These are phyloP conservation scores for Timema cristinae DNA, from an alignment of 2,888 invertebrate genomes.

Conservation along the genomic window DNA sequence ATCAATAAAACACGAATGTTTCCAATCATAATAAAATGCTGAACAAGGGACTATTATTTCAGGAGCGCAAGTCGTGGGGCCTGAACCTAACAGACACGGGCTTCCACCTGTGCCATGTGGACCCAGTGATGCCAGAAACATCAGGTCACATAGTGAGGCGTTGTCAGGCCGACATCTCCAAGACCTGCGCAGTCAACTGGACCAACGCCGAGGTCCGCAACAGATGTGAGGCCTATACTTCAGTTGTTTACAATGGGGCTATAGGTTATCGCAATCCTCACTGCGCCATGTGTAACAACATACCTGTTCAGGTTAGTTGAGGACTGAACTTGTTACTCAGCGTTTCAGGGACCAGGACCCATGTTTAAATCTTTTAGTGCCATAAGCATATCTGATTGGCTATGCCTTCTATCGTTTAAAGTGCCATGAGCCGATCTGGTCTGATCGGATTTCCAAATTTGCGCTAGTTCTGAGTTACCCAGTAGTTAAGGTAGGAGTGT, in stretches of 20 bases:
- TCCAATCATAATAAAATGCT: too few species aligned
- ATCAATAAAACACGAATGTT: too few species aligned
- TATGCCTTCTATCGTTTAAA: too few species aligned
- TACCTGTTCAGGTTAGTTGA: constrained; percentile 37
- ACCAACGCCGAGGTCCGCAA: constrained; percentile 41
- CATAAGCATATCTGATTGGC: too few species aligned
- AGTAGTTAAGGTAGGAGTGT: too few species aligned
- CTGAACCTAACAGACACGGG: constrained; percentile 10
- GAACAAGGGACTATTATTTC: not conserved
- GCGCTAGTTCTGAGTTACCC: too few species aligned
- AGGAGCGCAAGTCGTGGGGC: constrained; percentile 21
- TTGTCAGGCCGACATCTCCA: constrained; percentile 42
- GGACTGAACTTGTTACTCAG: not conserved
- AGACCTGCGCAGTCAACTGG: constrained; percentile 43
- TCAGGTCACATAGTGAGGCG: constrained; percentile 41
- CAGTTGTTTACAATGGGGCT: constrained; percentile 42
- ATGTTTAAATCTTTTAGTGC: too few species aligned
- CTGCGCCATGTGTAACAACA: constrained; percentile 48
- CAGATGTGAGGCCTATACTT: constrained; percentile 45
- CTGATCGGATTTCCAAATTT: too few species aligned
- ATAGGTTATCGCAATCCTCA: constrained; percentile 46
- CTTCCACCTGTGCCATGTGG: constrained; percentile 39
- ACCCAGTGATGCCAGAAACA: constrained; percentile 43
- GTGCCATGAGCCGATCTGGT: too few species aligned
- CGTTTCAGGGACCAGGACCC: too few species aligned